Conservation (phyloP, 2,888 invertebrate species). For the Trichogramma dendrolimi region DNA sequence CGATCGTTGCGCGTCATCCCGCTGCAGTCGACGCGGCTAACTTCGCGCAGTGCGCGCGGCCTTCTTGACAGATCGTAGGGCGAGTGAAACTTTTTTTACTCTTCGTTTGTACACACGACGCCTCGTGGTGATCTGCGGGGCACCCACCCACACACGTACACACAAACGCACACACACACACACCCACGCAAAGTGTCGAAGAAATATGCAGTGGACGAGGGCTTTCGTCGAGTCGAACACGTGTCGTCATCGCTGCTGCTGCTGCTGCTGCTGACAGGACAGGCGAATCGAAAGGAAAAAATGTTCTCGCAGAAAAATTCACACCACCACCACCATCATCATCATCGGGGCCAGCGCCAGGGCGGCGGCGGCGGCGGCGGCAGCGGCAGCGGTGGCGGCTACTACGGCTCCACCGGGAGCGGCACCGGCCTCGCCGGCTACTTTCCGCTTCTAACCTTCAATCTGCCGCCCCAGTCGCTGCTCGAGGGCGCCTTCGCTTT, state of each 20-base stretch:
- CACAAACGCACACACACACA: too few species aligned
- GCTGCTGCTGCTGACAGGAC: background rate
- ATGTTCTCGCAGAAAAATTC: slow-evolving; percentile 25
- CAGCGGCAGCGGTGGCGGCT: background rate
- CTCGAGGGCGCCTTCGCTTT: slow-evolving; percentile 42
- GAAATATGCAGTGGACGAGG: too few species aligned
- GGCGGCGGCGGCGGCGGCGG: slow-evolving; percentile 22
- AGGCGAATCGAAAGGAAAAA: background rate
- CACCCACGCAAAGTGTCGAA: too few species aligned
- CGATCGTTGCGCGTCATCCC: background rate
- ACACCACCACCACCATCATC: slow-evolving; percentile 6
- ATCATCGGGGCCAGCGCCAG: slow-evolving; percentile 15
- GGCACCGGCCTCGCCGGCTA: slow-evolving; percentile 33
- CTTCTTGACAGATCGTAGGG: background rate
- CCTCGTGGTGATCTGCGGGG: too few species aligned
- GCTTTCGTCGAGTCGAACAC: too few species aligned
- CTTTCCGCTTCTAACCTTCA: slow-evolving; percentile 38
- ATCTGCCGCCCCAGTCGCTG: slow-evolving; percentile 41
- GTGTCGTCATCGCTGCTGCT: background rate
- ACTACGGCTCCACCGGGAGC: slow-evolving; percentile 29
- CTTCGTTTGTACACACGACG: too few species aligned
- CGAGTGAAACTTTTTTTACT: background rate
- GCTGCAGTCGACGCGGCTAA: background rate
- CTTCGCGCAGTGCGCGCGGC: background rate
- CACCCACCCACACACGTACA: too few species aligned